Evolutionary conservation across 2,888 invertebrate genomes (phyloP).

Genomic region (Tetragonisca angustula): DNA sequence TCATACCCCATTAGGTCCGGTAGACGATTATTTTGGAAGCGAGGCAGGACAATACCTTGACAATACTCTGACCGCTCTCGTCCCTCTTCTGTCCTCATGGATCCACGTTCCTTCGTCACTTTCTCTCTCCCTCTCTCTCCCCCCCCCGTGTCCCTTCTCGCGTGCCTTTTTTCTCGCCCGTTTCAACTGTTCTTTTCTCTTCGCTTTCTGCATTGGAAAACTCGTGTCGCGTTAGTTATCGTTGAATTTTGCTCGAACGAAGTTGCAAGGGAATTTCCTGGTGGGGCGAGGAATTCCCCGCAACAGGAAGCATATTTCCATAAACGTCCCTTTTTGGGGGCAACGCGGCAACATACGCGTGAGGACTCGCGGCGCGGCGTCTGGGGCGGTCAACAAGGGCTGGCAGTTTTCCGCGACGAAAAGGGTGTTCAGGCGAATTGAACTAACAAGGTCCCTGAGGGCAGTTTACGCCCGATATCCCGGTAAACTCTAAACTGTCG

Average conservation of each 20-base stretch:
- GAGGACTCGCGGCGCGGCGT: slow-evolving; percentile 37
- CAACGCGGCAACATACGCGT: slow-evolving; percentile 52
- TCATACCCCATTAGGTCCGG: slow-evolving; percentile 81
- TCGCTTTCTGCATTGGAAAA: neutral
- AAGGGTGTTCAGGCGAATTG: slow-evolving; percentile 74
- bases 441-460: slow-evolving; percentile 83
- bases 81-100: slow-evolving; percentile 34
- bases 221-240: slow-evolving; percentile 6
- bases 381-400: slow-evolving; percentile 55
- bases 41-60: slow-evolving; percentile 80
- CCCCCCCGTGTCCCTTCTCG: neutral
- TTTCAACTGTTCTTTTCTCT: neutral
- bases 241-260: neutral
- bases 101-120: neutral
- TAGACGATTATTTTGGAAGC: slow-evolving; percentile 80
- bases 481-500: slow-evolving; percentile 75
- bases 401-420: slow-evolving; percentile 50
- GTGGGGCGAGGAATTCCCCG: slow-evolving; percentile 29
- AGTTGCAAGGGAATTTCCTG: neutral
- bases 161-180: neutral
- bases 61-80: slow-evolving; percentile 78
- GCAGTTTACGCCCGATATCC: slow-evolving; percentile 81
- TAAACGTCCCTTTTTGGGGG: slow-evolving; percentile 60
- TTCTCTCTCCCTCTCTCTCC: neutral
- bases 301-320: slow-evolving; percentile 53